These are phyloP conservation scores for Drosophila ambigua DNA, from an alignment of 1,140 invertebrate genomes.

Conservation along the genomic window DNA sequence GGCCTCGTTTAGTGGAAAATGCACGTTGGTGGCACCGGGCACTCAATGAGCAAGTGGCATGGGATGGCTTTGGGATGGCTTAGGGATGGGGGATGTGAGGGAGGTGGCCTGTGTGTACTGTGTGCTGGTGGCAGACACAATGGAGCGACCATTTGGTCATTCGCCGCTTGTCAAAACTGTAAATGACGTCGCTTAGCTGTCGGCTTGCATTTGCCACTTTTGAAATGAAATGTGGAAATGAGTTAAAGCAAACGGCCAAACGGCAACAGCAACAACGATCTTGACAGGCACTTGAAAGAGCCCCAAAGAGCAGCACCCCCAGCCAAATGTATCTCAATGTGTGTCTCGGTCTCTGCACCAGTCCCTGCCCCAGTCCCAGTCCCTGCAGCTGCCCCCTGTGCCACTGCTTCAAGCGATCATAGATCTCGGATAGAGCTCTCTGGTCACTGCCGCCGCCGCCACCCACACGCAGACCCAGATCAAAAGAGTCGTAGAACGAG, in stretches of 20 bases:
- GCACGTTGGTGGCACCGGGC: constrained; percentile 19
- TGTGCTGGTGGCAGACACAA: constrained; percentile 5
- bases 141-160: constrained; percentile 57
- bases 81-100: background rate
- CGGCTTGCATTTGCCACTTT: constrained; percentile 73
- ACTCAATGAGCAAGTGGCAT: constrained; percentile 34
- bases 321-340: constrained; percentile 36
- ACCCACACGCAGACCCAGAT: constrained; percentile 50
- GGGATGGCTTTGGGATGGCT: constrained; percentile 2
- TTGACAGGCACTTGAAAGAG: constrained; percentile 74
- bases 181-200: constrained; percentile 80
- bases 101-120: constrained; percentile 5
- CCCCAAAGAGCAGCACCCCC: constrained; percentile 14
- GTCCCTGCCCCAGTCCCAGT: too few relatives aligned
- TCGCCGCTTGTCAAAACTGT: constrained; percentile 76
- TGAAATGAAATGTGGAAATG: constrained; percentile 69
- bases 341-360: background rate
- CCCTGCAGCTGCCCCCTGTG: too few relatives aligned
- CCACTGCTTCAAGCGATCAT: constrained; percentile 1
- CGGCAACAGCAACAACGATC: constrained; percentile 29
- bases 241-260: constrained; percentile 34
- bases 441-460: constrained; percentile 35
- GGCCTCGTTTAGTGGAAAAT: constrained; percentile 25
- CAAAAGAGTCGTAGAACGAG: background rate
- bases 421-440: constrained; percentile 34